Conservation (phyloP, 1,140 invertebrate genomes). For the Drosophila guanche region DNA sequence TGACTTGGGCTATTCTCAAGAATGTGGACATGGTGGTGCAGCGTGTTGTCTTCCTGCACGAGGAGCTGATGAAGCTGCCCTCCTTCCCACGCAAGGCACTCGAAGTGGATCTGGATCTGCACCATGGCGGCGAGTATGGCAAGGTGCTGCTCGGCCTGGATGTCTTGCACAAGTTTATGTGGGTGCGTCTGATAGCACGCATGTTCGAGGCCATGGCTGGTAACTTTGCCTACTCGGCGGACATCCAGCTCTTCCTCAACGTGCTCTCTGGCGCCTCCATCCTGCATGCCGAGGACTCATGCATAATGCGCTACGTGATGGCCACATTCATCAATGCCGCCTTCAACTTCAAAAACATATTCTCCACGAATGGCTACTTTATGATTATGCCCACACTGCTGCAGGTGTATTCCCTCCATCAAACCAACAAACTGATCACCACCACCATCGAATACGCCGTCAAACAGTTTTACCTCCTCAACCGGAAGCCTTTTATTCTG, state of each 20-base stretch:
- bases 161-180: conserved; percentile 99
- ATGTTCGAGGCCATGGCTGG: conserved; percentile 99
- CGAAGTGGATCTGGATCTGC: conserved; percentile 97
- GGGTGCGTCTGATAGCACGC: conserved; percentile 96
- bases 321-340: conserved; percentile 99
- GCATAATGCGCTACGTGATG: conserved; percentile 97
- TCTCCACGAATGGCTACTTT: conserved; percentile 98
- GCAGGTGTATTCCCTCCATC: conserved; percentile 98
- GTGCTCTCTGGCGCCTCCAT: conserved; percentile 98
- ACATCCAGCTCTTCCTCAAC: conserved; percentile 98
- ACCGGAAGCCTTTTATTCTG: conserved; percentile 98
- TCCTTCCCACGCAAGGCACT: conserved; percentile 99
- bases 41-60: conserved; percentile 98
- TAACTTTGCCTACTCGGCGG: conserved; percentile 98
- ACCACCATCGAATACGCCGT: conserved; percentile 98
- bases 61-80: conserved; percentile 99
- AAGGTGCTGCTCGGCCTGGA: conserved; percentile 96
- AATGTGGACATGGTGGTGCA: conserved; percentile 97
- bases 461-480: conserved; percentile 99
- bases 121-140: conserved; percentile 95
- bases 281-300: conserved; percentile 97
- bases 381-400: conserved; percentile 98
- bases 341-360: conserved; percentile 99
- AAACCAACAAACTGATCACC: conserved; percentile 97
- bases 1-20: conserved; percentile 95